phyloP scores from a whole-genome alignment of 2,888 invertebrate species.

The Gymnoscelis rufifasciata region DNA sequence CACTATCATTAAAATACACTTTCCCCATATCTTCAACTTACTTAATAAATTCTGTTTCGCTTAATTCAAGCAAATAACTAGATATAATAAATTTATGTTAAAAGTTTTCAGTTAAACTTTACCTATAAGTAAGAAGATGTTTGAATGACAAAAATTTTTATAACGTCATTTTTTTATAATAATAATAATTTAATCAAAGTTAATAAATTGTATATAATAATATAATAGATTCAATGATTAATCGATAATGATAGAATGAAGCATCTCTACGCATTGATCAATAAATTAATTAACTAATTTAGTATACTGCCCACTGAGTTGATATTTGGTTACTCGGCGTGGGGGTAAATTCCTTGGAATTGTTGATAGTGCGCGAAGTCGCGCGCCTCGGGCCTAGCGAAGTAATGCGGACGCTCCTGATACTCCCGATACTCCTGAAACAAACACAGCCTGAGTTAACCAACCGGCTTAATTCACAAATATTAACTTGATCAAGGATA shows the following conservation, averaged over 20 bases:
- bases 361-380: constrained; percentile 65
- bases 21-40: constrained; percentile 78
- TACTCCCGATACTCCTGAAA: constrained; percentile 19
- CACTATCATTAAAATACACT: constrained; percentile 78
- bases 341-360: constrained; percentile 71
- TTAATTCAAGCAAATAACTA: constrained; percentile 80
- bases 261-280: constrained; percentile 80
- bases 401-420: constrained; percentile 23
- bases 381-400: constrained; percentile 49
- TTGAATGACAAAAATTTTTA: constrained; percentile 79
- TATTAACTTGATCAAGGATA: no score
- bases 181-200: constrained; percentile 80
- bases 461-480: no score
- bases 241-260: constrained; percentile 80
- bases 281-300: constrained; percentile 83
- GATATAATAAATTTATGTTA: constrained; percentile 77
- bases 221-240: constrained; percentile 80
- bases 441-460: no score
- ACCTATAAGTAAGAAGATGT: constrained; percentile 78
- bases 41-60: constrained; percentile 80
- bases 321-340: constrained; percentile 72
- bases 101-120: constrained; percentile 76
- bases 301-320: constrained; percentile 80
- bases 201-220: constrained; percentile 80
- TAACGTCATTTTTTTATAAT: constrained; percentile 78